Conservation (phyloP, 2,888 invertebrate species). For the Campoplex nolae region DNA sequence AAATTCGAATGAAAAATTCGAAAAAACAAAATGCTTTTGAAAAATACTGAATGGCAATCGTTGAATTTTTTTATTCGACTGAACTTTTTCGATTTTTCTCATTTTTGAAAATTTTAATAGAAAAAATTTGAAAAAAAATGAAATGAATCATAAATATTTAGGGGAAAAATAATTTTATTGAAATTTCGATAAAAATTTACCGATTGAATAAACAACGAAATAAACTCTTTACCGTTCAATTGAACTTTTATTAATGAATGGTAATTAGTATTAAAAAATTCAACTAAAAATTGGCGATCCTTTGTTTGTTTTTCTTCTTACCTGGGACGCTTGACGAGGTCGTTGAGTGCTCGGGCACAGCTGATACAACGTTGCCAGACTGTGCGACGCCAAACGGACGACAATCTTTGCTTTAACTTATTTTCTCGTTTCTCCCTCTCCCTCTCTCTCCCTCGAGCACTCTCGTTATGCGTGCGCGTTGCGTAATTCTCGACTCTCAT, state of each 20-base stretch:
- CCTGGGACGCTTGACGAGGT: slow-evolving; percentile 21
- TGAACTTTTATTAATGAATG: not conserved
- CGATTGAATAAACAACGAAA: not conserved
- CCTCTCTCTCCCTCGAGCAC: slow-evolving; percentile 26
- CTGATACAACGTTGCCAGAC: slow-evolving; percentile 66
- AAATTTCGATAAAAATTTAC: not conserved
- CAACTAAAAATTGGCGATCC: not conserved
- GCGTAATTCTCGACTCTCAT: slow-evolving; percentile 45
- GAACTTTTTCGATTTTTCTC: too few relatives aligned
- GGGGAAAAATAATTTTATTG: too few relatives aligned
- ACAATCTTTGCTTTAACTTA: slow-evolving; percentile 63
- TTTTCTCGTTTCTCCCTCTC: slow-evolving; percentile 67
- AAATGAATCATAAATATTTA: too few relatives aligned
- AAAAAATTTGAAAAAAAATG: not conserved
- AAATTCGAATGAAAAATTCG: not conserved
- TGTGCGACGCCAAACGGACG: slow-evolving; percentile 71
- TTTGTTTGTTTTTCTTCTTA: not conserved
- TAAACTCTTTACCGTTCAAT: not conserved
- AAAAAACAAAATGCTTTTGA: not conserved
- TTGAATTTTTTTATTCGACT: too few relatives aligned
- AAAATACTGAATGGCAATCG: not conserved
- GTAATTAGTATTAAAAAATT: not conserved
- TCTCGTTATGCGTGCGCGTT: slow-evolving; percentile 37
- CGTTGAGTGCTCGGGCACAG: slow-evolving; percentile 53
- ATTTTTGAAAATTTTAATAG: too few relatives aligned